These are phyloP conservation scores for Nudaria mundana DNA, from an alignment of 2,888 invertebrate species.

Conservation along the genomic window DNA sequence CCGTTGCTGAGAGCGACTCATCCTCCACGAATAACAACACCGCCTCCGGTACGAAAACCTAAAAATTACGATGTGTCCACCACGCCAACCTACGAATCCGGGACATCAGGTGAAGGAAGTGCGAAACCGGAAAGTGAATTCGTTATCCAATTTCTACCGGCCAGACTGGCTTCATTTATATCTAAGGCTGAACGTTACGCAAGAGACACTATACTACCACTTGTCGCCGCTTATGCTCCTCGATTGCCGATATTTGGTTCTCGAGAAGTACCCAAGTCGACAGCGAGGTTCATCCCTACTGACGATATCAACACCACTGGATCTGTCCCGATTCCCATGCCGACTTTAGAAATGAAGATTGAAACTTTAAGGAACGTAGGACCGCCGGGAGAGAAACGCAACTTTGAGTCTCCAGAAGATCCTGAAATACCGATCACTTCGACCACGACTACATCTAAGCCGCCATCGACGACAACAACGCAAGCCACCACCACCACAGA, in stretches of 20 bases:
- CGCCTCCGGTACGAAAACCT: conserved; percentile 55
- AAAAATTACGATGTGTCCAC: conserved; percentile 72
- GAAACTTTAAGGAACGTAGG: conserved; percentile 64
- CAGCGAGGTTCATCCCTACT: conserved; percentile 84
- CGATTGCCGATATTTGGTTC: conserved; percentile 83
- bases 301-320: conserved; percentile 59
- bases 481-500: conserved; percentile 50
- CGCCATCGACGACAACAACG: conserved; percentile 37
- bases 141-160: conserved; percentile 90
- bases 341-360: conserved; percentile 77
- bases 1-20: conserved; percentile 81
- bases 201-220: conserved; percentile 86
- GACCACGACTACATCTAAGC: conserved; percentile 43
- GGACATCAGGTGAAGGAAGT: conserved; percentile 50
- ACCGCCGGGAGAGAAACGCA: conserved; percentile 67
- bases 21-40: conserved; percentile 53
- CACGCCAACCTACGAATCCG: conserved; percentile 61
- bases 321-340: conserved; percentile 66
- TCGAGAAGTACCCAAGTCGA: conserved; percentile 67
- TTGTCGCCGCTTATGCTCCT: conserved; percentile 90
- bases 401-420: conserved; percentile 64
- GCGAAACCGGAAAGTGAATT: conserved; percentile 69
- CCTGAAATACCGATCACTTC: conserved; percentile 59
- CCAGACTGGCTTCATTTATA: conserved; percentile 88
- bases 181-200: conserved; percentile 92